These are phyloP conservation scores for Cremastinae sp. DNA, from an alignment of 2,888 invertebrate genomes.

Conservation along the genomic window DNA sequence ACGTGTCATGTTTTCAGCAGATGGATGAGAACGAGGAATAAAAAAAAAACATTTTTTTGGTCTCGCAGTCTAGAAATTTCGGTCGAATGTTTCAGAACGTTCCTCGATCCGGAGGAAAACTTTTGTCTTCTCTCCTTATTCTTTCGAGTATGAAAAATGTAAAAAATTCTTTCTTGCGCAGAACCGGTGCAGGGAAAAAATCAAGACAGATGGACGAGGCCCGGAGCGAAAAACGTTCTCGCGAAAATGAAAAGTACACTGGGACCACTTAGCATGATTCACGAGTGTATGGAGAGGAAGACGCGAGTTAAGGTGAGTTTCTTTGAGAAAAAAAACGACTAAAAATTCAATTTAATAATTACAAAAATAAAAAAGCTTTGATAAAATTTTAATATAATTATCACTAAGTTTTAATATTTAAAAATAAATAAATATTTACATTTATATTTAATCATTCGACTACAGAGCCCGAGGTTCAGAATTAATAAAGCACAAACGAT, in stretches of 20 bases:
- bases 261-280: conserved; percentile 85
- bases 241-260: conserved; percentile 81
- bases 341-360: too few species aligned
- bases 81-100: neutral
- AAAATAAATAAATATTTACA: too few species aligned
- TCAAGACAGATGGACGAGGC: conserved; percentile 59
- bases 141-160: conserved; percentile 19
- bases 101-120: conserved; percentile 18
- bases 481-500: neutral
- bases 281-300: conserved; percentile 83
- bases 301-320: conserved; percentile 84
- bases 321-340: too few species aligned
- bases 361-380: too few species aligned
- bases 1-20: neutral
- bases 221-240: conserved; percentile 81
- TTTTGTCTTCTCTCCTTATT: conserved; percentile 26
- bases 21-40: neutral
- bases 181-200: conserved; percentile 63
- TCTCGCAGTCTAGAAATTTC: too few species aligned
- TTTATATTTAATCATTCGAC: neutral
- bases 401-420: conserved; percentile 16
- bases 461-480: too few species aligned
- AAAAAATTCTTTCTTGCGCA: conserved; percentile 59
- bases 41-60: too few species aligned
- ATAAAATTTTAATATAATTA: too few species aligned